Conservation (phyloP, 2,888 invertebrate species). For the Fragum fragum region DNA sequence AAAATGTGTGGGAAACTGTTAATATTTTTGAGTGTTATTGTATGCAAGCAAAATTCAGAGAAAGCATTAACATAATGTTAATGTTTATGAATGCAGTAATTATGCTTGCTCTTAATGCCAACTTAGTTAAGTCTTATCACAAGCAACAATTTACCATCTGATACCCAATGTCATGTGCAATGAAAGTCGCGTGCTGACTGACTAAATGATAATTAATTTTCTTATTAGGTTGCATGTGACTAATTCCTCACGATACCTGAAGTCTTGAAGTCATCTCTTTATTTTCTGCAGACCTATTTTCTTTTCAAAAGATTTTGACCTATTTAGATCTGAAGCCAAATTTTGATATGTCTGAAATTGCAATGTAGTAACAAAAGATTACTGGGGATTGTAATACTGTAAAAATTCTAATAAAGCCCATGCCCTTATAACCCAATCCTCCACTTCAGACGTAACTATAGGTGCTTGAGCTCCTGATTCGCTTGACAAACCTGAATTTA, state of each 20-base stretch:
- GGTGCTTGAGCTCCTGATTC: no score
- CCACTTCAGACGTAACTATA: no score
- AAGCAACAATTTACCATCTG: background rate
- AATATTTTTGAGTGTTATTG: background rate
- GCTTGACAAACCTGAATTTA: no score
- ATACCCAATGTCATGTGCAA: background rate
- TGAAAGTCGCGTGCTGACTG: background rate
- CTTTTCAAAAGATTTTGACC: no score
- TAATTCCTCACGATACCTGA: background rate
- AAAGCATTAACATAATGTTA: background rate
- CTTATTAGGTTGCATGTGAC: background rate
- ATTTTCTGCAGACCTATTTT: no score
- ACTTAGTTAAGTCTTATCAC: background rate
- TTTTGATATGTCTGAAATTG: no score
- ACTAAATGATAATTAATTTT: background rate
- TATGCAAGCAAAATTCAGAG: background rate
- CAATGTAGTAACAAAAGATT: no score
- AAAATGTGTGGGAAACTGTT: constrained; percentile 1
- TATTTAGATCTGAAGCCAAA: no score
- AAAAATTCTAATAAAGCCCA: no score
- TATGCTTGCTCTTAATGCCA: background rate
- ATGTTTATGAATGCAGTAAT: background rate
- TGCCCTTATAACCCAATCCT: no score
- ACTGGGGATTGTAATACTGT: no score
- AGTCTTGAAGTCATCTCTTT: no score